Base-by-base conservation (phyloP, 2,113 vertebrate genomes). In the Sterna hirundo region DNA sequence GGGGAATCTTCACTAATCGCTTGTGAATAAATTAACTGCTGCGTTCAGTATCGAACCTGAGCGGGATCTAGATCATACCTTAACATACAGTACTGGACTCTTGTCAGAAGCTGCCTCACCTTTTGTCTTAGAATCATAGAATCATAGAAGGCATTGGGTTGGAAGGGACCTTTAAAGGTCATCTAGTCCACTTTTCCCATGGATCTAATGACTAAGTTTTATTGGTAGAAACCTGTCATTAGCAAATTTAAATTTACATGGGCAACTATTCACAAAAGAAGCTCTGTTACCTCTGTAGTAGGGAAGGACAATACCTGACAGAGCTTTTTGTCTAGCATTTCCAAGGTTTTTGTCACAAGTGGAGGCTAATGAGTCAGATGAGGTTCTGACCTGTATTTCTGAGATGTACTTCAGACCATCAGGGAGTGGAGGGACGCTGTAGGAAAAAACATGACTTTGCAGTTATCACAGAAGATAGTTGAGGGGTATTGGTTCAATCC, bases 401-500 rank as follows among this genome's bases (percentile, higher is more conserved):
- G 77, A 91, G 25, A 21, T 26, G 13, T 60, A 21, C 13, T 68
- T 86, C 47, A 69, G 68, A 29, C 18, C 34, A 60, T 34, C 13
- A 36, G 27, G 10, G 22, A 47, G 8, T 34, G 26, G 15, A 47
- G 9, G 18, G 5, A 83, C 26, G 3, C 20, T 52, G 27, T 25
- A 72, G 25, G 9, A 61, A 8, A 61, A 90, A 86, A 47, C 5
- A 34, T 16, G 23, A 12, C n/a, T 66, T 62, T 57, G 34, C 17
- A 57, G 29, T 57, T 79, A 47, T 54, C n/a, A 51, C 30, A 82
- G 10, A 60, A 61, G n/a, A 38, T 7, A 38, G 23, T 13, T 40
- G 30, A 68, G 22, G 7, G 3, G 1, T 46, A 51, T 64, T 5
- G 0, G 0, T 78, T 78, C 42, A 84, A 32, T 74, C 17, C 13